Percentiles rank a stretch among this genome's conserved stretches.
phyloP scores from a whole-genome alignment of 2,113 vertebrate genomes.

The Penelope pileata region DNA sequence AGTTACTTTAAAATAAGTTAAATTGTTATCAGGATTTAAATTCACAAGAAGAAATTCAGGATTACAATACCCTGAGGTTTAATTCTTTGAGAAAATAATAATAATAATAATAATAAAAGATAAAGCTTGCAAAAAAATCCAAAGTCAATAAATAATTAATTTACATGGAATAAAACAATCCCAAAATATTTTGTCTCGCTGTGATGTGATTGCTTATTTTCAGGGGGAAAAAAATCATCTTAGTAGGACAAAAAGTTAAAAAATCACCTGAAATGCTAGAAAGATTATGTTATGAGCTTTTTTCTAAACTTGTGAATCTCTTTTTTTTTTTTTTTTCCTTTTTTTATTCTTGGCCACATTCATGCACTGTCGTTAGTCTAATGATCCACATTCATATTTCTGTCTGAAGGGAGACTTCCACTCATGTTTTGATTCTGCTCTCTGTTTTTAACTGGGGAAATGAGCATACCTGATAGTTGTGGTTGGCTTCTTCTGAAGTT shows the following conservation, averaged over 20 bases:
- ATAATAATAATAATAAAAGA: background rate
- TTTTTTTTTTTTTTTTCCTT: background rate
- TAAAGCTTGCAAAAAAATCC: background rate
- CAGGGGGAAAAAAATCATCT: background rate
- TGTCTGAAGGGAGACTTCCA: slow-evolving; percentile 8
- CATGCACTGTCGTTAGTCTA: slow-evolving; percentile 41
- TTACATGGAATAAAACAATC: background rate
- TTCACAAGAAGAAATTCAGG: background rate
- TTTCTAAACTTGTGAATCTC: background rate
- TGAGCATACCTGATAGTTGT: slow-evolving; percentile 34
- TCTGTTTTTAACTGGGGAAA: slow-evolving; percentile 37
- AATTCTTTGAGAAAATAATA: background rate
- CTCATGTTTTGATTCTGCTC: slow-evolving; percentile 22
- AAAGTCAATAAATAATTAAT: background rate
- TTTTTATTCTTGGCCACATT: slow-evolving; percentile 29
- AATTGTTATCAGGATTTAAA: slow-evolving; percentile 22
- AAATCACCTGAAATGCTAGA: background rate
- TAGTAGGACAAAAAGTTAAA: background rate
- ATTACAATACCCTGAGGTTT: background rate
- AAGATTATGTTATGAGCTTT: background rate
- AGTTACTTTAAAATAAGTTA: slow-evolving; percentile 43
- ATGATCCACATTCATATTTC: slow-evolving; percentile 28
- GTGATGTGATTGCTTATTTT: background rate
- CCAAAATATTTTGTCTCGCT: background rate
- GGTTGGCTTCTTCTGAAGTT: slow-evolving; percentile 20